Base-by-base conservation (phyloP, 2,797 vertebrate species). In the Podarcis siculus region DNA sequence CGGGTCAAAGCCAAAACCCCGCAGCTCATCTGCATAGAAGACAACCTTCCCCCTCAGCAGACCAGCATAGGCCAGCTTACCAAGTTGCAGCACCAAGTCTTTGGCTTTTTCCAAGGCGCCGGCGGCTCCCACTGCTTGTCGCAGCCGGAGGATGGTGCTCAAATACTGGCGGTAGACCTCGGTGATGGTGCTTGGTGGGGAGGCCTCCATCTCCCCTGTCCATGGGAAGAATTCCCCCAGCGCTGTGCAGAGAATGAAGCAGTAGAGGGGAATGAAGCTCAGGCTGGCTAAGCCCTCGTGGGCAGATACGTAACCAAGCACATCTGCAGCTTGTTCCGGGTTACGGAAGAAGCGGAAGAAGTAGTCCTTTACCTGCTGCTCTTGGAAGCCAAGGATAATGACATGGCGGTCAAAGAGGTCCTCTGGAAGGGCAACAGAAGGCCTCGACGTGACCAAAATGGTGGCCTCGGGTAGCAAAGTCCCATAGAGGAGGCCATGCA, bases 181-280 rank as follows among this genome's bases (percentile, higher is more conserved):
- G 1, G 96, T 97, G 82, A 97, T 94, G 12, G 96, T 97, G 88
- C 89, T 93, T 15, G 97, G 97, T 0, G 95, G 95, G 45, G 92
- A 95, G 17, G 95, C 89, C 83, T 95, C 95, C 7, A 21, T 79
- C 2, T 1, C 8, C 5, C 55, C 55, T 1, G n/a, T 88, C 10
- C 82, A 69, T 2, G 95, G 89, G 89, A 97, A 97, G 87, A 96
- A 97, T 79, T 95, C 94, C 0, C 83, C 93, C 92, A 97, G 95
- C 21, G 96, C 96, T 0, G 95, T 96, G 32, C 96, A 97, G 64
- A 97, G 96, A 73, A 97, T 97, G 88, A 96, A 97, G 92, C 97
- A 97, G 61, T 97, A 97, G 69, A 97, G 95, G 5, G 96, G 96
- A 64, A 97, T 97, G 91, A 97, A 97, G 61, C 96, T 96, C 49